Conservation (phyloP, 2,113 vertebrate species). For the Tachysurus vachellii region DNA sequence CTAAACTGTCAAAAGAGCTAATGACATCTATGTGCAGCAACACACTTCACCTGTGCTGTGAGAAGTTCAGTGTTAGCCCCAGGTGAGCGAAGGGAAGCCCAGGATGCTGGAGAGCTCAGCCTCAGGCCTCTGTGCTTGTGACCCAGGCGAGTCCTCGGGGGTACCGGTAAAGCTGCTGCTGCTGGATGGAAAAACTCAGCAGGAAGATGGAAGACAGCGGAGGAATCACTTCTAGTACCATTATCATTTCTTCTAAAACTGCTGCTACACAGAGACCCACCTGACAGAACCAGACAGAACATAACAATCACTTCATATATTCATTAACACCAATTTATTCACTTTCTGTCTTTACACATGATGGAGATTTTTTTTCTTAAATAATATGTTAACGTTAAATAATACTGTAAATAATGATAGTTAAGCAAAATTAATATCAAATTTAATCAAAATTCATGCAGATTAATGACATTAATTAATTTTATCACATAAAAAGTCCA, state of each 20-base stretch:
- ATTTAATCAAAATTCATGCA: neutral
- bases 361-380: neutral
- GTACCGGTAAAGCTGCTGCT: conserved; percentile 69
- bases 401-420: neutral
- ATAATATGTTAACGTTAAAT: neutral
- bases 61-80: conserved; percentile 84
- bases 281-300: conserved; percentile 39
- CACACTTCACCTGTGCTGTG: conserved; percentile 80
- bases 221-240: conserved; percentile 58
- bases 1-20: neutral
- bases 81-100: conserved; percentile 87
- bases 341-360: neutral
- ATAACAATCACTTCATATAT: neutral
- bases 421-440: neutral
- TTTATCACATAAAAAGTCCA: neutral
- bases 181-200: conserved; percentile 88
- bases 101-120: conserved; percentile 88
- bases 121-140: conserved; percentile 73
- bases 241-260: conserved; percentile 29
- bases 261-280: conserved; percentile 56
- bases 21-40: neutral
- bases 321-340: neutral
- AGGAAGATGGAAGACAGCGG: conserved; percentile 76
- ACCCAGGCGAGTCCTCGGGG: conserved; percentile 73
- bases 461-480: neutral